Percentiles rank a stretch among this genome's conserved stretches.
These are phyloP conservation scores for Steinernema carpocapsae DNA, from an alignment of 2,888 invertebrate species.

Conservation along the genomic window DNA sequence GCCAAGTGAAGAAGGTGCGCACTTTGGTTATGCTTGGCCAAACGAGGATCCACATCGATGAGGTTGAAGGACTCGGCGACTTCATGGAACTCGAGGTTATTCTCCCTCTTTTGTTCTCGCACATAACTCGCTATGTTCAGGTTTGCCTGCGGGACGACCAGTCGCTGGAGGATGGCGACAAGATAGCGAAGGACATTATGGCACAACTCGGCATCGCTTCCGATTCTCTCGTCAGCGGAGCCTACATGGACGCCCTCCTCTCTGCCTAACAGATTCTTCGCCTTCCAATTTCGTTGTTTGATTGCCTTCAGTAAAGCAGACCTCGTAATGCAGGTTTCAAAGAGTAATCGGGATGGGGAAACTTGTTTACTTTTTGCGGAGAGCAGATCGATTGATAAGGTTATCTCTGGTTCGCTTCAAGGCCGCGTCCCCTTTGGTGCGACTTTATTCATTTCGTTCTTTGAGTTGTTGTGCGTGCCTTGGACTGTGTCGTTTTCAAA, in stretches of 20 bases:
- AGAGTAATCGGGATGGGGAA: background rate
- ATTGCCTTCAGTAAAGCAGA: slow-evolving; percentile 69
- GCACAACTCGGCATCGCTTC: slow-evolving; percentile 72
- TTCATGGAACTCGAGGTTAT: slow-evolving; percentile 85
- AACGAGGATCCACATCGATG: slow-evolving; percentile 84
- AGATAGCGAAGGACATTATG: slow-evolving; percentile 78
- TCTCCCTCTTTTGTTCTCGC: background rate
- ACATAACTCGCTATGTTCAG: slow-evolving; percentile 69
- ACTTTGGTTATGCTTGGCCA: slow-evolving; percentile 81
- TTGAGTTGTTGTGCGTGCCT: background rate
- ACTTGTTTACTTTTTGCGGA: slow-evolving; percentile 14
- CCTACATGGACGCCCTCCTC: slow-evolving; percentile 55
- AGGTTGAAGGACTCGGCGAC: slow-evolving; percentile 80
- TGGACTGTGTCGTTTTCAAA: background rate
- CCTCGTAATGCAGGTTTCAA: background rate
- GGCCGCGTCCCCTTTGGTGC: slow-evolving; percentile 4
- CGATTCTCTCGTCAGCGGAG: slow-evolving; percentile 52
- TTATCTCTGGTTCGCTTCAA: slow-evolving; percentile 21
- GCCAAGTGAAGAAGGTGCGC: slow-evolving; percentile 79
- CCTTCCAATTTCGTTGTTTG: background rate
- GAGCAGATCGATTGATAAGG: slow-evolving; percentile 15
- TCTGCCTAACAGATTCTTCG: background rate
- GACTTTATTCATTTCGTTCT: background rate
- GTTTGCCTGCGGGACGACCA: slow-evolving; percentile 77
- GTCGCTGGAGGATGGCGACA: slow-evolving; percentile 77